Evolutionary conservation across 2,113 vertebrate genomes (phyloP), one percentile per base, ranked within the genome.

Genomic region (Hylia prasina): DNA sequence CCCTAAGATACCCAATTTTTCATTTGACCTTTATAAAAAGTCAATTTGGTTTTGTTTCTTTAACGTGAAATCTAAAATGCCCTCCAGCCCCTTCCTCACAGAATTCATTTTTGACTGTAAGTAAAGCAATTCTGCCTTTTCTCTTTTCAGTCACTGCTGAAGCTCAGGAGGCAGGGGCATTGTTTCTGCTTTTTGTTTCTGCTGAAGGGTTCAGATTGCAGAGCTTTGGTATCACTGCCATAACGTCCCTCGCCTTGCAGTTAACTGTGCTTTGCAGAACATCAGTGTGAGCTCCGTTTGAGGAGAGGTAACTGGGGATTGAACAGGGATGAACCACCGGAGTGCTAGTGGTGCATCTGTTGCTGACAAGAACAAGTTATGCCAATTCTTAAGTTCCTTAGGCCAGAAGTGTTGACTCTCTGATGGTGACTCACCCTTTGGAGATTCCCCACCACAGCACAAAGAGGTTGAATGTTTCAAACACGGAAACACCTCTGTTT

Each of bases 1-100:
- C 93, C 71, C 92, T 69, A 76, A 95, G 90, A 93, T 72, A 87
- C 16, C 54, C 3, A 47, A 8, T 92, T 89, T 94, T 95, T 93
- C 93, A 91, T 78, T 95, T 96, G 95, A 97, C 96, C 95, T 97
- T 97, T 97, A 90, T 79, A 66, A 91, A 96, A 94, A 96, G 94
- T 94, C 97, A 96, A 93, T 95, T 88, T 91, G 73, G 82, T 83
- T 94, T 96, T 39, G 44, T 86, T 95, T 96, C 85, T 87, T 94
- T 82, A 81, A 70, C 33, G 5, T 94, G 89, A 94, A 87, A 84
- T 80, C 79, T 57, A 39, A 85, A 94, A 90, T 83, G 86, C 80
- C 91, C 79, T 76, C 35, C 61, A 60, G 89, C 70, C 77, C 70
- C 93, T 93, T 91, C 86, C 58, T 86, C 9, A 2, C 76, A 47